Conservation (phyloP, 1,140 invertebrate genomes). For the Drosophila tristis region DNA sequence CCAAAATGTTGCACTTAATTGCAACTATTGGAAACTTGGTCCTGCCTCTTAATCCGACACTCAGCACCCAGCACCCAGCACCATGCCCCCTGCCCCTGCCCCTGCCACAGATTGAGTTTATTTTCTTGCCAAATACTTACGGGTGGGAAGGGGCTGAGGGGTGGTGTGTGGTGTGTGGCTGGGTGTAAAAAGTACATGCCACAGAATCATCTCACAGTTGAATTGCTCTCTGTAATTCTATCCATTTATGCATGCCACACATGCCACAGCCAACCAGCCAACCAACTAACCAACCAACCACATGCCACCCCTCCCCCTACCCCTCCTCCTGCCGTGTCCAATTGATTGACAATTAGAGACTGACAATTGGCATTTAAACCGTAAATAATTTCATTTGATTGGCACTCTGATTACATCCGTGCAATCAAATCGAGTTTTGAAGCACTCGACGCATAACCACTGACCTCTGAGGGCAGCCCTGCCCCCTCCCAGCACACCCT, state of each 20-base stretch:
- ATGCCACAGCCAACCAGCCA: too few relatives aligned
- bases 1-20: constrained; percentile 75
- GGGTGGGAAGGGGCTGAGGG: too few relatives aligned
- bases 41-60: constrained; percentile 24
- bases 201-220: constrained; percentile 16
- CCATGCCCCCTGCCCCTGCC: background rate
- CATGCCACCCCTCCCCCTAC: too few relatives aligned
- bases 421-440: background rate
- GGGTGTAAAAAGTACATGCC: constrained; percentile 3
- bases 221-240: constrained; percentile 18
- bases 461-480: too few relatives aligned
- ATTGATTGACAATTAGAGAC: constrained; percentile 54
- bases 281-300: too few relatives aligned
- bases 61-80: too few relatives aligned
- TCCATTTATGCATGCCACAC: constrained; percentile 44
- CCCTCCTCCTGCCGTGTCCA: background rate
- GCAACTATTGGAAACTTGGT: constrained; percentile 64
- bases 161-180: too few relatives aligned
- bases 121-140: constrained; percentile 58
- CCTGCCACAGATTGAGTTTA: constrained; percentile 59
- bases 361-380: constrained; percentile 53
- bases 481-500: too few relatives aligned
- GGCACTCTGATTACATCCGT: constrained; percentile 16
- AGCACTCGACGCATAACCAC: background rate
- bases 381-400: constrained; percentile 28